Conservation (phyloP, 2,797 vertebrate species). For the Phataginus tetradactyla region DNA sequence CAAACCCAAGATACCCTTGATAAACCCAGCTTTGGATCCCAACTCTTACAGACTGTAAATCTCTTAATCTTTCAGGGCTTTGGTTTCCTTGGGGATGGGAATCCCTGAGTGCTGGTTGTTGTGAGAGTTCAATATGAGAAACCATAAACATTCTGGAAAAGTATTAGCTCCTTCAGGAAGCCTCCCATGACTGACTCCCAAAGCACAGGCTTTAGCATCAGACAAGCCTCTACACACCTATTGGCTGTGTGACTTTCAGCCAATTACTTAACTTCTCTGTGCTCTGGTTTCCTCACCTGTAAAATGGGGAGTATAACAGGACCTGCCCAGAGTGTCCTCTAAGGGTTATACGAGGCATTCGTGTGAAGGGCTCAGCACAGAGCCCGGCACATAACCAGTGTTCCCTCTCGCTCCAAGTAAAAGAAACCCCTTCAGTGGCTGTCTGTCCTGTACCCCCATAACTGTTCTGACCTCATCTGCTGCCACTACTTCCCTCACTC, state of each 20-base stretch:
- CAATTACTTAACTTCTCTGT: constrained; percentile 22
- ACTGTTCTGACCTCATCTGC: background rate
- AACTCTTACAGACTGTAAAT: background rate
- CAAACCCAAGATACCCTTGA: background rate
- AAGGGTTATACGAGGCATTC: background rate
- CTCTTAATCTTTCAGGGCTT: background rate
- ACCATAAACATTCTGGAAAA: background rate
- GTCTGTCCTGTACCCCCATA: background rate
- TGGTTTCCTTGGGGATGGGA: background rate
- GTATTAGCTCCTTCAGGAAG: constrained; percentile 15
- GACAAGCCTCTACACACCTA: background rate
- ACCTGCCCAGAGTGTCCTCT: background rate
- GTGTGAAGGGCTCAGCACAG: background rate
- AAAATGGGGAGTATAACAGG: background rate
- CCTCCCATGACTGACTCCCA: background rate
- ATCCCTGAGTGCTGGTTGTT: background rate
- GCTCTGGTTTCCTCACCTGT: background rate
- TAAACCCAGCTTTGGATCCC: background rate
- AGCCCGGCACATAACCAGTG: background rate
- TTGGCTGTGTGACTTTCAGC: background rate
- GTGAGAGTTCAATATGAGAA: background rate
- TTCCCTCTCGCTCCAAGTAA: background rate
- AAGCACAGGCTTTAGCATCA: background rate
- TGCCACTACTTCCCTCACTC: background rate
- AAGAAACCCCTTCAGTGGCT: background rate